Conservation (phyloP, 2,113 vertebrate species). For the Actenoides hombroni region DNA sequence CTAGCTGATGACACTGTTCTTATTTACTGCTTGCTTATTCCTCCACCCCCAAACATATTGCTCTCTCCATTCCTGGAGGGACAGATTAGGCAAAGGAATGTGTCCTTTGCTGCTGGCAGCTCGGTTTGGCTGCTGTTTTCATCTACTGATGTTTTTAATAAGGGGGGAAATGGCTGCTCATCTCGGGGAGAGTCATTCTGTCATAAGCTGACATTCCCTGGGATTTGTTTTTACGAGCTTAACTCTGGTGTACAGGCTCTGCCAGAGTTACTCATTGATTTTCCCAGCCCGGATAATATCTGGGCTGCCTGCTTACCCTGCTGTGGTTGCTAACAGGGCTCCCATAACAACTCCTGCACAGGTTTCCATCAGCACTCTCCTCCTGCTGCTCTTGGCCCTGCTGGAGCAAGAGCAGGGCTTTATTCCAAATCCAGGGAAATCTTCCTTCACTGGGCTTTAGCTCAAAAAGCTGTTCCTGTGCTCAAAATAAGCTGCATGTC, state of each 20-base stretch:
- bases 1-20: not conserved
- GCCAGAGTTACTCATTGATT: constrained; percentile 35
- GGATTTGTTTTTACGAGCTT: constrained; percentile 64
- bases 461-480: not conserved
- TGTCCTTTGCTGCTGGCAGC: constrained; percentile 45
- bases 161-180: constrained; percentile 42
- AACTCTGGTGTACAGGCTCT: not conserved
- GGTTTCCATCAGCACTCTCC: not conserved
- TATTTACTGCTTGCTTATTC: constrained; percentile 52
- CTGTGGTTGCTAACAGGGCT: not conserved
- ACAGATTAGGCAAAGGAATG: constrained; percentile 54
- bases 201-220: constrained; percentile 43
- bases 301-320: not conserved
- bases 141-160: constrained; percentile 62
- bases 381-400: not conserved
- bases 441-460: not conserved
- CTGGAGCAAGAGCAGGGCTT: not conserved
- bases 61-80: constrained; percentile 30
- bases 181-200: constrained; percentile 28
- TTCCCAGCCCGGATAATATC: constrained; percentile 1
- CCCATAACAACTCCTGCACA: not conserved
- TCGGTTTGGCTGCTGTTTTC: constrained; percentile 29
- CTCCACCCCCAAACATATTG: constrained; percentile 3
- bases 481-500: not conserved
- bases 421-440: not conserved